A percentile compares a stretch with the other conserved stretches of the same genome.
These are phyloP conservation scores for Microtus pennsylvanicus DNA, from an alignment of 2,113 vertebrate genomes.

Conservation along the genomic window DNA sequence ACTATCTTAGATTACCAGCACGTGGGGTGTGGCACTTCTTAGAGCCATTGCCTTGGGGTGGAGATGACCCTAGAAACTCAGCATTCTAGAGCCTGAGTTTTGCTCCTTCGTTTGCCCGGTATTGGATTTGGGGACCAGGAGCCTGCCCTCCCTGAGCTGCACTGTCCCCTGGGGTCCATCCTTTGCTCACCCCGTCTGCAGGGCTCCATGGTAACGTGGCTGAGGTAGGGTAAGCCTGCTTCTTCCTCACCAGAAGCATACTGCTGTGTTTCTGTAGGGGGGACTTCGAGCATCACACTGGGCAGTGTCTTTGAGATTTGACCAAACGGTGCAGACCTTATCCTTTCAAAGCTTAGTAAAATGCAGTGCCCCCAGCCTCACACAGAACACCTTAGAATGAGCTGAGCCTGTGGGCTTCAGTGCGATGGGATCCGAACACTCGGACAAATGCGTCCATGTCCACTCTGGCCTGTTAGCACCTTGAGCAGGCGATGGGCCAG, in stretches of 20 bases:
- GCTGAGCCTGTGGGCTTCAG: neutral
- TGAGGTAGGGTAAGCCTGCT: too few species aligned
- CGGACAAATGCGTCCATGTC: fast-evolving
- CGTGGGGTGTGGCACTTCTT: neutral
- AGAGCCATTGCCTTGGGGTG: neutral
- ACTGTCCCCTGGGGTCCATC: fast-evolving
- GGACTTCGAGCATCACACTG: fast-evolving
- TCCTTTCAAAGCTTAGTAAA: neutral
- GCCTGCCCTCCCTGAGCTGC: neutral
- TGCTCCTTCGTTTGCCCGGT: neutral
- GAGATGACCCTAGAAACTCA: neutral
- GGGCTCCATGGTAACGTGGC: neutral
- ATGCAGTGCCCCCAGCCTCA: neutral
- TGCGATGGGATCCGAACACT: neutral
- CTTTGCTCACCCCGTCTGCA: neutral
- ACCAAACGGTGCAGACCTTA: neutral
- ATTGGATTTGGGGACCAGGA: neutral
- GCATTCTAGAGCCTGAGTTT: neutral
- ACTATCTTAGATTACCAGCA: neutral
- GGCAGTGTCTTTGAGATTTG: neutral
- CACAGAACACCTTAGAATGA: neutral
- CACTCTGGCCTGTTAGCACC: fast-evolving
- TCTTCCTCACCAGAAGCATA: neutral
- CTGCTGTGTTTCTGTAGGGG: neutral
- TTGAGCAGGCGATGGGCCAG: neutral